Base-by-base conservation (phyloP, 2,888 invertebrate genomes). In the Stomorhina lunata region DNA sequence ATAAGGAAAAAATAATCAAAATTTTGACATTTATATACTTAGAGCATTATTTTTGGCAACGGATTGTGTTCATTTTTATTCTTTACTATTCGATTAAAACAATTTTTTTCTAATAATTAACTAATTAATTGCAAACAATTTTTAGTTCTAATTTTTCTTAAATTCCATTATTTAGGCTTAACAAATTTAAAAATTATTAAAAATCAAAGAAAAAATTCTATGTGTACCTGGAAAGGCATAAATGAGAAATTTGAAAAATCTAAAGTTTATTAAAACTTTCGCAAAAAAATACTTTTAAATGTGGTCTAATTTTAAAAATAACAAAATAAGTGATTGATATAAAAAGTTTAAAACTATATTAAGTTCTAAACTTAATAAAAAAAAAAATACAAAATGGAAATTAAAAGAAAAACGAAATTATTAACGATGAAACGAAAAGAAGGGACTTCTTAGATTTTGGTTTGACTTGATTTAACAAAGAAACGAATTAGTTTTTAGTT, bases 401-500 rank as follows among this genome's bases (percentile, higher is more conserved):
- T 10, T 2, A 17, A 45, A 66, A 53, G 2, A 50, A 27, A 53
- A 27, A 27, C 15, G 29, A 43, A 34, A 34, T n/a, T 25, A 10
- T 22, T 55, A 27, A 7, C 20, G 15, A 55, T 61, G 4, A 17
- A 40, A 48, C 17, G 29, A 61, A 34, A 17, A 17, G 43, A n/a
- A 34, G 17, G 27, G 29, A 45, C 17, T 27, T 29, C 1, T 9
- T 5, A 29, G 27, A 4, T 34, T 20, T 40, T 27, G 6, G n/a
- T 43, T 50, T 50, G 3, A 37, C 81, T 82, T 84, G 80, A n/a
- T n/a, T n/a, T n/a, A n/a, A 84, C 84, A 86, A 84, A 83, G 45
- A 84, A 86, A 86, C 84, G 75, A 75, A 79, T 59, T 73, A 83
- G 72, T 65, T 81, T 65, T 1, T 80, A 82, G 84, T 75, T 71